These are phyloP conservation scores for Cenopis cana DNA, from an alignment of 2,888 invertebrate genomes.

Conservation along the genomic window DNA sequence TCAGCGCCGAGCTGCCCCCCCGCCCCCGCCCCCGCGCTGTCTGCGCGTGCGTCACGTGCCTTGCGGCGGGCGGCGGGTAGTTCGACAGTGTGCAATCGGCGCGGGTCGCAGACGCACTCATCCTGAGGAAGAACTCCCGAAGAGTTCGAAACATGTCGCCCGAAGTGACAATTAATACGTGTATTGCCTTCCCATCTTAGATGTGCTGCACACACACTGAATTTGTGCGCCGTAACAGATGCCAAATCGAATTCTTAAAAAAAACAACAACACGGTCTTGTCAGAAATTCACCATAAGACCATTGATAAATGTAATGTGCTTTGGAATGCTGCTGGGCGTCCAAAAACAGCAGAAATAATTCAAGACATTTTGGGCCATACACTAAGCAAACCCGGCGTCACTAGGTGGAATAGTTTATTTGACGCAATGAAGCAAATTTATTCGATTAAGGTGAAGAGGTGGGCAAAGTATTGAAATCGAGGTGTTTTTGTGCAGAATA, in stretches of 20 bases:
- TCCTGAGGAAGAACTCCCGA: no score
- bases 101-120: no score
- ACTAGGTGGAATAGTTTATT: constrained; percentile 33
- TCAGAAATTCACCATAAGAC: constrained; percentile 35
- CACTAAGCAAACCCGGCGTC: not conserved
- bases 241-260: constrained; percentile 38
- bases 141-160: no score
- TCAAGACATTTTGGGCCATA: not conserved
- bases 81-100: no score
- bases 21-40: no score
- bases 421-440: constrained; percentile 40
- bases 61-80: no score
- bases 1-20: no score
- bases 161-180: no score
- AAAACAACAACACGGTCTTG: constrained; percentile 24
- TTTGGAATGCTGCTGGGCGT: constrained; percentile 46
- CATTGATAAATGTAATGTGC: constrained; percentile 43
- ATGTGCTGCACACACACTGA: constrained; percentile 44
- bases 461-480: no score
- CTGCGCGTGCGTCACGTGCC: no score
- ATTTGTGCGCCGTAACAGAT: constrained; percentile 43
- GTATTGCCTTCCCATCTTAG: constrained; percentile 31
- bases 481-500: no score
- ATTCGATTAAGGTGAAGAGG: no score
- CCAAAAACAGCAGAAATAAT: constrained; percentile 42